Conservation (phyloP, 2,888 invertebrate species). For the Pristionchus mayeri region DNA sequence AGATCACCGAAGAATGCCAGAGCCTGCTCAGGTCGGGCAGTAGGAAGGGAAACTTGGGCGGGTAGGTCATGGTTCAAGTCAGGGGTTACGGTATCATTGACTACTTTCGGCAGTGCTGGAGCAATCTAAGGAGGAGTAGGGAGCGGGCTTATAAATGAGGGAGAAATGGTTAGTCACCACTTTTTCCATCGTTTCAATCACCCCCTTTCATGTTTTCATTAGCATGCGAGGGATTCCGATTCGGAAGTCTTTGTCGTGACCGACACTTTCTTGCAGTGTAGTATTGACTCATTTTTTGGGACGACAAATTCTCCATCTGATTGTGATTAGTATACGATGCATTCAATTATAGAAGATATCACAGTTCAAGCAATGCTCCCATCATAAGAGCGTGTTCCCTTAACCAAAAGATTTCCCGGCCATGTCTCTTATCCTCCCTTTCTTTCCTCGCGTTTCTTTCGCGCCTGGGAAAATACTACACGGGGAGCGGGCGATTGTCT, state of each 20-base stretch:
- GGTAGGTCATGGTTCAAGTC: not conserved
- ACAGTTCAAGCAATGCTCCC: no score
- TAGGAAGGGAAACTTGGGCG: not conserved
- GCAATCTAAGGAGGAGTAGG: no score
- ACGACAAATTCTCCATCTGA: no score
- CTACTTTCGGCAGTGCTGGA: no score
- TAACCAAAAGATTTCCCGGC: not conserved
- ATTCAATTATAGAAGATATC: no score
- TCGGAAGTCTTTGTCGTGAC: not conserved
- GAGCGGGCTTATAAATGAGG: not conserved
- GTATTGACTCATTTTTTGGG: not conserved
- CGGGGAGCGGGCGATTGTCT: not conserved
- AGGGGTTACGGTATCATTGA: no score
- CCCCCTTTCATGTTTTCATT: not conserved
- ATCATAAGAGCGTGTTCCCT: not conserved
- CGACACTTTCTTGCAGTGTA: not conserved
- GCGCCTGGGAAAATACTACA: constrained; percentile 41
- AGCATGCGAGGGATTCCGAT: not conserved
- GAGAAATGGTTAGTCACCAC: not conserved
- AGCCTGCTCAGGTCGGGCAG: not conserved
- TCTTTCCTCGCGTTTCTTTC: not conserved
- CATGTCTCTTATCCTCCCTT: not conserved
- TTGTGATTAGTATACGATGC: no score
- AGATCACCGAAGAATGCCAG: not conserved
- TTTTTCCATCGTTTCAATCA: not conserved